Evolutionary conservation across 2,797 vertebrate species (phyloP), one percentile per base, ranked within the genome.

Genomic region (Rhadinocentrus ornatus): DNA sequence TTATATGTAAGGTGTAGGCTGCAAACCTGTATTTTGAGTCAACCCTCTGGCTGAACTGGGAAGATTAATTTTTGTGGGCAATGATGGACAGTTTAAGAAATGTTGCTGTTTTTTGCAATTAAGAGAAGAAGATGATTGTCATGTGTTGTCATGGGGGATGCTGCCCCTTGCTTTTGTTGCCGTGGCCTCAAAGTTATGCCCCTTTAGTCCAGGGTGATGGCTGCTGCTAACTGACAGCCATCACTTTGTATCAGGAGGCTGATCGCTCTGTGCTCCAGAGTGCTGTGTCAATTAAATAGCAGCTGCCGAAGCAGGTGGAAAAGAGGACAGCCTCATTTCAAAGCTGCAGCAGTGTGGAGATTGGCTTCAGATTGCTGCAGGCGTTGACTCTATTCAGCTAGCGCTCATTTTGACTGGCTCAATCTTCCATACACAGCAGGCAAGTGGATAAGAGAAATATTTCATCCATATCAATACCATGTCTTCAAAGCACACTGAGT

Each of bases 321-420:
- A 73, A 68, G 82, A 89, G 81, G 85, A 86, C 79, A 62, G 85
- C 78, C 83, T 88, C 73, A 70, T 87, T 83, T 79, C 73, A 73
- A 75, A 57, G 79, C 80, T 55, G 85, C 87, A 71, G 80, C 77
- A 54, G 70, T 81, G 68, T 75, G 76, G 58, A 88, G 85, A 88
- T 89, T 88, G 83, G 84, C 79, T 79, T 82, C 78, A 77, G 82
- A 81, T 84, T 84, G 87, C 85, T 86, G 77, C 80, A 71, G 90
- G 84, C 73, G 2, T 46, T 5, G 78, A 74, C 79, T 86, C 81
- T 44, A 66, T 87, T 88, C 79, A 84, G 71, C 63, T 73, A 22
- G 27, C 64, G 70, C 66, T 76, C 75, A 64, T 67, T 83, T 70
- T 85, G 73, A 80, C 81, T 61, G 58, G 72, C 64, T 86, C 82